Evolutionary conservation across 2,797 vertebrate genomes (phyloP), one percentile per base, ranked within the genome.

Genomic region (Sebastes taczanowskii): DNA sequence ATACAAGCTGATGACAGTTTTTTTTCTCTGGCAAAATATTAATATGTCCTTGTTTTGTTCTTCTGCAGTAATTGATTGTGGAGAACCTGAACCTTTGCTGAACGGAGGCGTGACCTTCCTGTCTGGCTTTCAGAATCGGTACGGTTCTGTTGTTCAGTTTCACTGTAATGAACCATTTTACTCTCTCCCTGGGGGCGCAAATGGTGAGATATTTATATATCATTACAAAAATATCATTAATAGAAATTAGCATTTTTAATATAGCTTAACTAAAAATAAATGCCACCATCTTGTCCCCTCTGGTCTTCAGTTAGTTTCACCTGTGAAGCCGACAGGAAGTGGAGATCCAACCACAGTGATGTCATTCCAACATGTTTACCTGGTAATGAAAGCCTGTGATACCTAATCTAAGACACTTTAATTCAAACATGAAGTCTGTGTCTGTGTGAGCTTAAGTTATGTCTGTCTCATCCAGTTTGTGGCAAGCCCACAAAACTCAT

Each of bases 151-250:
- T 58, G 71, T 96, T 38, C 35, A 38, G 81, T 96, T 95, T 80
- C 76, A 72, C 69, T 96, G 95, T 23, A 86, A 95, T 75, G 83
- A 93, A 30, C 94, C 95, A 0, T 96, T 86, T 88, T 96, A 96
- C 76, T 46, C 71, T 70, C 32, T 82, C n/a, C 13, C 35, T 6
- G 71, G 62, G 7, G 68, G 29, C 1, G n/a, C 5, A 27, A 90
- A 84, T 4, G 90, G 94, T 94, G 71, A 90, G 86, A 81, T 20
- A 35, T 69, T 52, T 14, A 42, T 13, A 23, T 11, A 61, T 7
- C 5, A 55, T 27, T 35, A 1, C 3, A 61, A 49, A 49, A 18
- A 49, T 38, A 11, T 11, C 5, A 58, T 27, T 38, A 53, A 11
- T 29, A 38, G 0, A 16, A 53, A 55, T 16, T 3, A 2, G 1